Base-by-base conservation (phyloP, 2,888 invertebrate genomes). In the Ligdia adustata region DNA sequence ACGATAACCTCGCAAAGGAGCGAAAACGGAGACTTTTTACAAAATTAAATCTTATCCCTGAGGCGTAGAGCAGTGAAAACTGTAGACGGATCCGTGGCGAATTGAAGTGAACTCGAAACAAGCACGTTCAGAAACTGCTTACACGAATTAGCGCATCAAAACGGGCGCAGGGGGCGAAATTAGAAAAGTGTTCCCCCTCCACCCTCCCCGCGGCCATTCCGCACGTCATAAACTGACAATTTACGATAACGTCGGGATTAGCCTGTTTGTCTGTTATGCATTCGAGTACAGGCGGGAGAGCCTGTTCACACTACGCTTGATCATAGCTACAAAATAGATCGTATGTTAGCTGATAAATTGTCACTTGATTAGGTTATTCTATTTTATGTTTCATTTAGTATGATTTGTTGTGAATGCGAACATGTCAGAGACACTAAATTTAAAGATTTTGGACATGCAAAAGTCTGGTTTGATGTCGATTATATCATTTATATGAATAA, bases 161-260 rank as follows among this genome's bases (percentile, higher is more conserved):
- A 78, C 80, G 84, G 80, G 86, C 81, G 82, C 75, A 77, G 81
- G 81, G 85, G 87, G 83, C 79, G 81, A 87, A 90, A 88, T 89
- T 88, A 87, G 88, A 88, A 88, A 88, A 85, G 82, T 84, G 82
- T 69, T 68, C 75, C 74, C 63, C 67, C 69, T 67, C 52, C 32
- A 62, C 66, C 62, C 73, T 67, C 55, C 66, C 64, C 79, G 69
- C 79, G 73, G 72, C 82, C 90, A 83, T 88, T 90, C 87, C 80
- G 89, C 90, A 91, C 90, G 90, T 91, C 91, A 90, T 91, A 91
- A 91, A 90, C 89, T 90, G 90, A 90, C 90, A 88, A 91, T 91
- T 91, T 91, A 91, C 90, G 91, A 90, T 91, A 90, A 89, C 87
- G 82, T 77, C 77, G 81, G 90, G 90, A 90, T 91, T 90, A 90